Evolutionary conservation across 2,113 vertebrate genomes (phyloP).

Genomic region (human): GRCh38 chr1:222693001-222693500

Average conservation of each 20-base stretch:
- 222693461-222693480: background rate
- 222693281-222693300: background rate
- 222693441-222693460: background rate
- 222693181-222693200: background rate
- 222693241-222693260: background rate
- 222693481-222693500: background rate
- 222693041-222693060: background rate
- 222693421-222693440: background rate
- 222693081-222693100: background rate
- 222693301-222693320: background rate
- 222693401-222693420: background rate
- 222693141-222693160: background rate
- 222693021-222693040: background rate
- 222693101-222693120: background rate
- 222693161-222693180: background rate
- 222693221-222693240: background rate
- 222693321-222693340: conserved; percentile 30
- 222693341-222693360: conserved; percentile 6
- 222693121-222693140: background rate
- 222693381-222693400: background rate
- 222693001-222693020: background rate
- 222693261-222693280: background rate
- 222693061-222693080: background rate
- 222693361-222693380: background rate
- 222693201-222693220: background rate